Evolutionary conservation across 2,888 invertebrate species (phyloP).

Genomic region (Erebia epiphron): DNA sequence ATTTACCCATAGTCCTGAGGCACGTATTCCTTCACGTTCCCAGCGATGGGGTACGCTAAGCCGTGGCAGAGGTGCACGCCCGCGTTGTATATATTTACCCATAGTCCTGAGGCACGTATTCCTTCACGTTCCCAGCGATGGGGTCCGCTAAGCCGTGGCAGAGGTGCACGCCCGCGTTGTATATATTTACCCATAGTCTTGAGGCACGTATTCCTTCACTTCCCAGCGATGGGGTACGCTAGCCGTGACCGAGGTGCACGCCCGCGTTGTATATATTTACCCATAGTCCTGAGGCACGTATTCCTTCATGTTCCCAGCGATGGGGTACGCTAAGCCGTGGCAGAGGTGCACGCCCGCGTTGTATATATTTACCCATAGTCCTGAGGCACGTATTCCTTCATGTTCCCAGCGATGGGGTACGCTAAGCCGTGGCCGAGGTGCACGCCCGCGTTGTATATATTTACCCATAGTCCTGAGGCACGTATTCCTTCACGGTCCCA

Average conservation of each 20-base stretch:
- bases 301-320: constrained; percentile 90
- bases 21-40: constrained; percentile 87
- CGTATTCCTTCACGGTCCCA: constrained; percentile 88
- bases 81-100: constrained; percentile 93
- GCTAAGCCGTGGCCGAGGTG: constrained; percentile 96
- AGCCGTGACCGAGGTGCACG: constrained; percentile 95
- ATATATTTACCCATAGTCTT: constrained; percentile 90
- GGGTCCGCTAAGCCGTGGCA: constrained; percentile 96
- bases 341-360: constrained; percentile 97
- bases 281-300: constrained; percentile 88
- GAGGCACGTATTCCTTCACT: constrained; percentile 87
- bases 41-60: constrained; percentile 95
- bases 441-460: constrained; percentile 96
- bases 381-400: constrained; percentile 85
- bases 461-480: constrained; percentile 87
- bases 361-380: constrained; percentile 90
- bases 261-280: constrained; percentile 91
- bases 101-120: constrained; percentile 87
- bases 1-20: constrained; percentile 86
- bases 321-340: constrained; percentile 95
- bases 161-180: constrained; percentile 96
- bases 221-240: constrained; percentile 95
- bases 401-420: constrained; percentile 95
- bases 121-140: constrained; percentile 91
- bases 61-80: constrained; percentile 97